A percentile compares a stretch with the other conserved stretches of the same genome.
Evolutionary conservation across 2,113 vertebrate genomes (phyloP).

Genomic region (Leptodactylus fuscus): DNA sequence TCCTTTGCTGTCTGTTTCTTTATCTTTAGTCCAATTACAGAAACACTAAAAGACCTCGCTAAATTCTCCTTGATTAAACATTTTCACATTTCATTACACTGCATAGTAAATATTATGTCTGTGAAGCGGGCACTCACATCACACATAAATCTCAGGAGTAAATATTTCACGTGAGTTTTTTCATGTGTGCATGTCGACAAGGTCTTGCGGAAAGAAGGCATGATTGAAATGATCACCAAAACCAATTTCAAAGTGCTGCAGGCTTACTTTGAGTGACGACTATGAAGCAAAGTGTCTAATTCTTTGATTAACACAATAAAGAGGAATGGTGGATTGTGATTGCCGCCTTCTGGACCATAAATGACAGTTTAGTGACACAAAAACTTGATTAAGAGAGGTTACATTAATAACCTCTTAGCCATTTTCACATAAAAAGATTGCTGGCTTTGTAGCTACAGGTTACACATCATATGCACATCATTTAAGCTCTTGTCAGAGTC

Average conservation of each 20-base stretch:
- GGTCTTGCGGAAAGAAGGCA: conserved; percentile 61
- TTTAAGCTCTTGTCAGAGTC: conserved; percentile 29
- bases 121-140: background rate
- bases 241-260: conserved; percentile 78
- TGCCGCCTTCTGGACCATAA: conserved; percentile 72
- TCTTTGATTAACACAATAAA: conserved; percentile 77
- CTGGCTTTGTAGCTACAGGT: conserved; percentile 42
- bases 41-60: conserved; percentile 4
- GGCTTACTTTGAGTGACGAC: conserved; percentile 75
- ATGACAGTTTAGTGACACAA: conserved; percentile 69
- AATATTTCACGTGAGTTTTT: conserved; percentile 67
- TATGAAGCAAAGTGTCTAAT: conserved; percentile 77
- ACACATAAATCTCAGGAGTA: conserved; percentile 66
- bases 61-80: conserved; percentile 44
- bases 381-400: conserved; percentile 59
- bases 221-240: conserved; percentile 77
- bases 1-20: background rate
- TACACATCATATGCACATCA: conserved; percentile 48
- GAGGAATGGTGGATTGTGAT: conserved; percentile 75
- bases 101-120: conserved; percentile 36
- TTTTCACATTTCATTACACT: conserved; percentile 30
- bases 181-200: conserved; percentile 69
- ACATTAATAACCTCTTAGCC: conserved; percentile 51
- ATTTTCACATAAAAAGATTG: conserved; percentile 46
- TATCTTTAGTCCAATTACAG: conserved; percentile 22